These are phyloP conservation scores for Diaphora mendica DNA, from an alignment of 2,888 invertebrate genomes.

Conservation along the genomic window DNA sequence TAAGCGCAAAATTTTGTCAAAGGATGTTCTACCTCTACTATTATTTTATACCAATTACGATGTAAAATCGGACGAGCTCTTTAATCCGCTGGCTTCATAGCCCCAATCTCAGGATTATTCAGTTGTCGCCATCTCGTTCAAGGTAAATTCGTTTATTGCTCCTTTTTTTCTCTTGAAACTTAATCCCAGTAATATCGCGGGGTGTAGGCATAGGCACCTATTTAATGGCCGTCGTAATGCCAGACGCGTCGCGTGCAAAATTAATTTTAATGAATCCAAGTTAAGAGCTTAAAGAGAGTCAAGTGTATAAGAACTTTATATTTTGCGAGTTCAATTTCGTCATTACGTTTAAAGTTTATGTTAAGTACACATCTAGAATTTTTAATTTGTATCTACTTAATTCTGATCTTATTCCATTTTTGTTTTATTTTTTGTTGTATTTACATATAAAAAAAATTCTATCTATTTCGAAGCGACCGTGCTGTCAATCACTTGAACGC, in stretches of 20 bases:
- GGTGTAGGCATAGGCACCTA: conserved; percentile 49
- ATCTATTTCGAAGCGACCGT: neutral
- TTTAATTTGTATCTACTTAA: neutral
- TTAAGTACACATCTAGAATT: conserved; percentile 10
- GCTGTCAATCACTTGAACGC: neutral
- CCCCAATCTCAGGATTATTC: conserved; percentile 58
- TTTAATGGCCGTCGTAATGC: conserved; percentile 43
- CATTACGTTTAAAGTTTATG: conserved; percentile 10
- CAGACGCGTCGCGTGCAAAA: conserved; percentile 39
- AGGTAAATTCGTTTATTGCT: conserved; percentile 69
- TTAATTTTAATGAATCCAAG: conserved; percentile 51
- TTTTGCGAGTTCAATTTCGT: conserved; percentile 14
- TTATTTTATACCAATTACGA: too few relatives aligned
- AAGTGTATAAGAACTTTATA: conserved; percentile 16
- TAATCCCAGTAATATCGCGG: conserved; percentile 64
- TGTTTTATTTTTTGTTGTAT: neutral
- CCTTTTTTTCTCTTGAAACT: conserved; percentile 62
- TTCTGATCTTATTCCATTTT: neutral
- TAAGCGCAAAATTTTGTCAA: too few relatives aligned
- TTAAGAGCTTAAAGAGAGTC: conserved; percentile 25
- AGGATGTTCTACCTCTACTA: too few relatives aligned
- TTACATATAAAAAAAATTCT: too few relatives aligned
- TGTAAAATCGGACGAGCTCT: neutral
- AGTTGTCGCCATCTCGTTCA: conserved; percentile 56
- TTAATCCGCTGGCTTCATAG: conserved; percentile 27